phyloP scores from a whole-genome alignment of 2,113 vertebrate genomes.

The Etheostoma spectabile region DNA sequence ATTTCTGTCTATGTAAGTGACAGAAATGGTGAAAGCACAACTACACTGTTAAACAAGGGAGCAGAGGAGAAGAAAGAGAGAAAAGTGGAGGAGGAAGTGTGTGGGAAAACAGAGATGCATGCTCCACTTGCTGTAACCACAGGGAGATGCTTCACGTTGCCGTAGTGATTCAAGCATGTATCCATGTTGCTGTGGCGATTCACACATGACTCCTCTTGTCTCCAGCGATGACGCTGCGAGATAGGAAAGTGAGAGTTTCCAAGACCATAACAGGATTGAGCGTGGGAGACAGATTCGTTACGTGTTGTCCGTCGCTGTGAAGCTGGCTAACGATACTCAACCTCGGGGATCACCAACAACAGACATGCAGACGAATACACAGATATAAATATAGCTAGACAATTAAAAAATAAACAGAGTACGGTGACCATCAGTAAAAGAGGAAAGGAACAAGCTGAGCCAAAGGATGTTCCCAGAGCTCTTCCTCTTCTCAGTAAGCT shows the following conservation, averaged over 20 bases:
- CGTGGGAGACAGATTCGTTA: slow-evolving; percentile 40
- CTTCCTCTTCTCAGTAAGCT: slow-evolving; percentile 33
- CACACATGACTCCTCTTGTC: slow-evolving; percentile 63
- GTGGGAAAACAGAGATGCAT: slow-evolving; percentile 60
- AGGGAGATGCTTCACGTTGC: slow-evolving; percentile 72
- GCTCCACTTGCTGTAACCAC: slow-evolving; percentile 62
- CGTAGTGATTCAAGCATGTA: slow-evolving; percentile 65
- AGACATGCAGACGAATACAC: background rate
- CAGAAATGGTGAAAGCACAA: background rate
- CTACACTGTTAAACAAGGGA: slow-evolving; percentile 2
- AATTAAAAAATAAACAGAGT: slow-evolving; percentile 18
- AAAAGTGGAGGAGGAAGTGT: slow-evolving; percentile 46
- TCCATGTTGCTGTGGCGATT: slow-evolving; percentile 71
- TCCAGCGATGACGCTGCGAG: slow-evolving; percentile 53
- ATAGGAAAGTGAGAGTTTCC: slow-evolving; percentile 58
- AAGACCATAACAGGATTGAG: slow-evolving; percentile 32
- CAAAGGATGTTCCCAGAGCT: slow-evolving; percentile 51
- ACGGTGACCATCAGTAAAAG: background rate
- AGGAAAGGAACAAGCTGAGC: slow-evolving; percentile 27
- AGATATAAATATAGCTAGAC: slow-evolving; percentile 7
- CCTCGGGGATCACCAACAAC: background rate
- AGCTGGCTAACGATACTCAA: background rate
- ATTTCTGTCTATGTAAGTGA: background rate
- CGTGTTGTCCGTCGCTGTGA: background rate
- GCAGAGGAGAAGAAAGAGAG: background rate